These are phyloP conservation scores for Octopus sinensis DNA, from an alignment of 1,140 invertebrate genomes.

Conservation along the genomic window DNA sequence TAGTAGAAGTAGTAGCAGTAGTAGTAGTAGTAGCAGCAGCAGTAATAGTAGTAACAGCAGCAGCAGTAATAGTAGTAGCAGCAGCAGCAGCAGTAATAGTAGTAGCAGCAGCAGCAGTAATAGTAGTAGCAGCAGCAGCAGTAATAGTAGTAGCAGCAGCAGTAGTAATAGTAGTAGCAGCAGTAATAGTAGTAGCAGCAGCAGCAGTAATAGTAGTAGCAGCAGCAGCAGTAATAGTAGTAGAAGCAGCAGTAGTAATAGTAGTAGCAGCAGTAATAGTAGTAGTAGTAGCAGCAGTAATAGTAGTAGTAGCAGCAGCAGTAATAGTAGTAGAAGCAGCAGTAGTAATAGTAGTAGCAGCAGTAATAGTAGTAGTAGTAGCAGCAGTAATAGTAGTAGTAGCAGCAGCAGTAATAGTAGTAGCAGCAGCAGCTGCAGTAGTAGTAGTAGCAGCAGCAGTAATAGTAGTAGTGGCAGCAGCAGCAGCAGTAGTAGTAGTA, in stretches of 20 bases:
- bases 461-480: background rate
- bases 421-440: no score
- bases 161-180: conserved; percentile 11
- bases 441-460: no score
- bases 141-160: conserved; percentile 14
- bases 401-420: conserved; percentile 11
- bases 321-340: no score
- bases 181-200: conserved; percentile 19
- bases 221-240: conserved; percentile 26
- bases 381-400: conserved; percentile 14
- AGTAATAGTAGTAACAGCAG: conserved; percentile 14
- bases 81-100: background rate
- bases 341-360: no score
- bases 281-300: conserved; percentile 26
- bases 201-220: conserved; percentile 23
- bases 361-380: conserved; percentile 14
- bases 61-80: conserved; percentile 10
- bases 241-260: no score
- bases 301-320: conserved; percentile 26
- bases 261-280: conserved; percentile 25
- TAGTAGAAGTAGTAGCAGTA: background rate
- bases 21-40: conserved; percentile 3
- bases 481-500: no score
- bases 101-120: background rate
- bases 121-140: conserved; percentile 5